Percentiles rank a stretch among this genome's conserved stretches.
These are phyloP conservation scores for Nomada lathburiana DNA, from an alignment of 2,888 invertebrate genomes.

Conservation along the genomic window DNA sequence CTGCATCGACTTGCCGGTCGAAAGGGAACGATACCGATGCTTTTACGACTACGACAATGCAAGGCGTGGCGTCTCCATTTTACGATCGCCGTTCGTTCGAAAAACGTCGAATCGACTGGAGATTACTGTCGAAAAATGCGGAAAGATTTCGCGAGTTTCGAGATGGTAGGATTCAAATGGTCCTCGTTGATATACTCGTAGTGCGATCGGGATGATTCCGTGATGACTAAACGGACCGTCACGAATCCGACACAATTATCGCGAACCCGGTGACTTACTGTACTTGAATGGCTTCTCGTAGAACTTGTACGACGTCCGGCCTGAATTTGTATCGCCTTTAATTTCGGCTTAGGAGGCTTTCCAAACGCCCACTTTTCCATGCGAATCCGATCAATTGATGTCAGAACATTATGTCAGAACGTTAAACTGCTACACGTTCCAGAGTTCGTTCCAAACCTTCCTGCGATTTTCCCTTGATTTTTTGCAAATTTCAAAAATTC, in stretches of 20 bases:
- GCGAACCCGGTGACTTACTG: constrained; percentile 50
- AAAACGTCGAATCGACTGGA: constrained; percentile 26
- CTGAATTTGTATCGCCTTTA: constrained; percentile 68
- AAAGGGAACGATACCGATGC: constrained; percentile 51
- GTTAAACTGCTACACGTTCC: too few relatives aligned
- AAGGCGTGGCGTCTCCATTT: constrained; percentile 52
- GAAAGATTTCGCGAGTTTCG: neutral
- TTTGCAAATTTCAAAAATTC: too few relatives aligned
- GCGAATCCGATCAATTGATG: neutral
- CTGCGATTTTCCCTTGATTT: too few relatives aligned
- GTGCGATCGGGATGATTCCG: constrained; percentile 3
- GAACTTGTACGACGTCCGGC: constrained; percentile 75
- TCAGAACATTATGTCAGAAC: too few relatives aligned
- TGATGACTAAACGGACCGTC: constrained; percentile 17
- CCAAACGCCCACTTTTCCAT: neutral
- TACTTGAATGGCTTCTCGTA: constrained; percentile 72
- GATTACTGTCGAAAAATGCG: neutral
- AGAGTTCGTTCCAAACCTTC: neutral
- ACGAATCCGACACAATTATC: constrained; percentile 63
- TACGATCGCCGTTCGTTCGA: constrained; percentile 2
- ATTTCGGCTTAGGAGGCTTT: constrained; percentile 33
- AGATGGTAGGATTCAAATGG: neutral
- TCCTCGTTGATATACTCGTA: neutral
- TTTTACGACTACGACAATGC: constrained; percentile 41
- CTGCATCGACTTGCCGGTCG: constrained; percentile 10